Conservation (phyloP, 2,113 vertebrate species). For the Columbina picui region DNA sequence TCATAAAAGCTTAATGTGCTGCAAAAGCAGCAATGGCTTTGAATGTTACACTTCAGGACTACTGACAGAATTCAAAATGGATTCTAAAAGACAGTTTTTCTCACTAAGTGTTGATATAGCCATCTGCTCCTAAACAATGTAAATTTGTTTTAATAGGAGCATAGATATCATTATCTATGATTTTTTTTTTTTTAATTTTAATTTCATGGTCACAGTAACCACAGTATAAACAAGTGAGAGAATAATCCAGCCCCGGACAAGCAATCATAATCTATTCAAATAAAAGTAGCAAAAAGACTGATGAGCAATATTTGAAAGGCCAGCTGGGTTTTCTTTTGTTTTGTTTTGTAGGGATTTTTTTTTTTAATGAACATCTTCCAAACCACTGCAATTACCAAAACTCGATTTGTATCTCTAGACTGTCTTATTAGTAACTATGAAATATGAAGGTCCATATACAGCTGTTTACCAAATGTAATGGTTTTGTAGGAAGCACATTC, state of each 20-base stretch:
- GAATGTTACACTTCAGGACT: constrained; percentile 78
- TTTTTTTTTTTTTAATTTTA: neutral
- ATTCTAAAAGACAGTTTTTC: constrained; percentile 71
- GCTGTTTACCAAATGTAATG: neutral
- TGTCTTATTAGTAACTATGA: neutral
- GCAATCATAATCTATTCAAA: constrained; percentile 1
- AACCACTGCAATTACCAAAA: neutral
- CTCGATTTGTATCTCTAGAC: neutral
- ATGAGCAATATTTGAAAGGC: neutral
- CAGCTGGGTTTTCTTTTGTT: neutral
- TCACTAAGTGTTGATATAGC: constrained; percentile 38
- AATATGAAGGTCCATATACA: neutral
- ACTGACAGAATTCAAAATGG: constrained; percentile 80
- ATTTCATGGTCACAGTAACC: neutral
- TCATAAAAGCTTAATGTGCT: constrained; percentile 89
- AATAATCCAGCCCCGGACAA: neutral
- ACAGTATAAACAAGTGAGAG: neutral
- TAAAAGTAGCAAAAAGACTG: neutral
- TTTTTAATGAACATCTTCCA: neutral
- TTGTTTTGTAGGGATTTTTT: neutral
- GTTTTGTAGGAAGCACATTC: neutral
- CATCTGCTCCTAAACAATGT: constrained; percentile 66
- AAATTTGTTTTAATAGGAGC: constrained; percentile 3
- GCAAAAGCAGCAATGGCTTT: constrained; percentile 56
- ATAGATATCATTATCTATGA: neutral